A percentile compares a stretch with the other conserved stretches of the same genome.
phyloP scores from a whole-genome alignment of 2,797 vertebrate species.

The Leucoraja ocellata region DNA sequence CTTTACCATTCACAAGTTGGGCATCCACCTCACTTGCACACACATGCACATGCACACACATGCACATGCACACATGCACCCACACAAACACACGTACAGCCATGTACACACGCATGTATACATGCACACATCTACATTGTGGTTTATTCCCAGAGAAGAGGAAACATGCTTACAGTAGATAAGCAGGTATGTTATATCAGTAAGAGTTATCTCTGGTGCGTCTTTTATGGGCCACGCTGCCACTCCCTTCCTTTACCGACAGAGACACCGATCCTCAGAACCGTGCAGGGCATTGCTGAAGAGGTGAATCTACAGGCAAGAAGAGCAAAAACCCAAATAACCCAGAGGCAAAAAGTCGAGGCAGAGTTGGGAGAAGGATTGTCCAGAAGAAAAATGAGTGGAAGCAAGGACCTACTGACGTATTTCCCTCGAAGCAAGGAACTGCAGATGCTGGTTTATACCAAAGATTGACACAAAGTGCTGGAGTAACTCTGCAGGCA shows the following conservation, averaged over 20 bases:
- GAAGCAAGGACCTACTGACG: neutral
- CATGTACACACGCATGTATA: neutral
- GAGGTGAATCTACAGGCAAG: neutral
- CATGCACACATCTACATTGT: neutral
- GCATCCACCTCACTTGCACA: too few species aligned
- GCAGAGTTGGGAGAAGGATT: neutral
- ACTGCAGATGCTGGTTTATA: too few species aligned
- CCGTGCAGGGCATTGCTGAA: neutral
- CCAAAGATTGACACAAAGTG: too few species aligned
- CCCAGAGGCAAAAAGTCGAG: neutral
- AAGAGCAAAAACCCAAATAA: too few species aligned
- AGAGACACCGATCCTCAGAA: too few species aligned
- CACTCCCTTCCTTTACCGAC: neutral
- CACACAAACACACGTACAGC: neutral
- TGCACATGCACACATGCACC: neutral
- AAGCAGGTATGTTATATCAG: neutral
- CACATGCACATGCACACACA: neutral
- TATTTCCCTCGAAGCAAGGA: neutral
- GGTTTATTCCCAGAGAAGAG: neutral
- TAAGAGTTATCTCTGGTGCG: neutral
- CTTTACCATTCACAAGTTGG: too few species aligned
- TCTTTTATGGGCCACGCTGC: neutral
- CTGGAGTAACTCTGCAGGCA: too few species aligned
- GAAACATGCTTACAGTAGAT: neutral
- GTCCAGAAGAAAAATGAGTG: neutral